These are phyloP conservation scores for Agapornis roseicollis DNA, from an alignment of 2,113 vertebrate genomes.

Conservation along the genomic window DNA sequence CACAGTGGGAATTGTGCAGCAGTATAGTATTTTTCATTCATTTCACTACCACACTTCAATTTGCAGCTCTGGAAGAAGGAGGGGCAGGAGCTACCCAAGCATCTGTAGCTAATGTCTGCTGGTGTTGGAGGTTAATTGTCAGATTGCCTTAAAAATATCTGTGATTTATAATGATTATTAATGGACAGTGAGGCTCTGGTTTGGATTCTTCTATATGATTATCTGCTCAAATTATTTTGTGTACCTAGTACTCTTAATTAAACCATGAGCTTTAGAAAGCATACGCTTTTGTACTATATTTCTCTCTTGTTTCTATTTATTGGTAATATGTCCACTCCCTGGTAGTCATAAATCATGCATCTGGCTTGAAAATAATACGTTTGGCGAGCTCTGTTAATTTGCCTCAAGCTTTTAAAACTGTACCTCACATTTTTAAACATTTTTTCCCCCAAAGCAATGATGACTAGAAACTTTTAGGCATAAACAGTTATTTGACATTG, in stretches of 20 bases:
- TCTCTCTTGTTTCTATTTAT: not conserved
- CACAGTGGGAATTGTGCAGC: not conserved
- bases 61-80: not conserved
- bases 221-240: not conserved
- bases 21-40: not conserved
- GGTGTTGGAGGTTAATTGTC: not conserved
- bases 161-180: not conserved
- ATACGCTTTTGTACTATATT: not conserved
- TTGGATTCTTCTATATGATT: not conserved
- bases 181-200: not conserved
- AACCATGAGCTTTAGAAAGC: not conserved
- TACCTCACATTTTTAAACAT: not conserved
- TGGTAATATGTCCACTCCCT: not conserved
- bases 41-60: not conserved
- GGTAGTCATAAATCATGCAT: not conserved
- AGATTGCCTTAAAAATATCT: not conserved
- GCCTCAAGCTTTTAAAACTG: not conserved
- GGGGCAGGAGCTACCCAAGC: not conserved
- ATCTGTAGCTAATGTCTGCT: not conserved
- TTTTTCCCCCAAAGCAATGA: not conserved
- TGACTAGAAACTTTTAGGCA: not conserved
- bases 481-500: conserved; percentile 2
- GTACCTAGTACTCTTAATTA: not conserved
- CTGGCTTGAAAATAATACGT: not conserved
- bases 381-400: conserved; percentile 1